Conservation (phyloP, 1,140 invertebrate species). For the Lasioglossum albipes region DNA sequence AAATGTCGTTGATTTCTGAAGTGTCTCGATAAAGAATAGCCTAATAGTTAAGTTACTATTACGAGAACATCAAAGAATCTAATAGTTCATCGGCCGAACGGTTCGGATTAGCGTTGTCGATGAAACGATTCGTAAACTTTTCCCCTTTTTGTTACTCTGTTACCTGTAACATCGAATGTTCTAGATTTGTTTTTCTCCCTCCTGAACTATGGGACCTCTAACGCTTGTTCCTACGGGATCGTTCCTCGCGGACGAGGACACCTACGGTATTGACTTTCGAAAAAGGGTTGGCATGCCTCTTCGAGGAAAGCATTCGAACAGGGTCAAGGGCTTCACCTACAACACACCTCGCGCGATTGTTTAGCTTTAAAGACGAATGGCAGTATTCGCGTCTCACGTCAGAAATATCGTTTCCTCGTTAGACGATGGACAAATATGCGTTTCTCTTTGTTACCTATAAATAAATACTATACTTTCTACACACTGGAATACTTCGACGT, state of each 20-base stretch:
- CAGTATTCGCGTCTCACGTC: conserved; percentile 10
- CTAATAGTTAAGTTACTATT: conserved; percentile 42
- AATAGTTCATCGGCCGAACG: conserved; percentile 32
- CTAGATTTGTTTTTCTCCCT: neutral
- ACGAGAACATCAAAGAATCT: conserved; percentile 42
- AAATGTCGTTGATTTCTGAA: conserved; percentile 30
- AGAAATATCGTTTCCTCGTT: neutral
- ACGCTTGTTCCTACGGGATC: conserved; percentile 30
- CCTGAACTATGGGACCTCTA: conserved; percentile 1
- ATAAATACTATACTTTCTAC: conserved; percentile 76
- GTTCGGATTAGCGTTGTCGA: conserved; percentile 16
- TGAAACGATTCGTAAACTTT: conserved; percentile 2
- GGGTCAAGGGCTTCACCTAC: neutral
- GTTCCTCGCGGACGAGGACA: conserved; percentile 6
- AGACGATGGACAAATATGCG: conserved; percentile 45
- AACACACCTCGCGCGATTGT: neutral
- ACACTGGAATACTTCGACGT: conserved; percentile 73
- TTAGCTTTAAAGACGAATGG: conserved; percentile 8
- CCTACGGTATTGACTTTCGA: conserved; percentile 42
- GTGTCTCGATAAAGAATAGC: conserved; percentile 29
- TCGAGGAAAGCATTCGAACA: conserved; percentile 16
- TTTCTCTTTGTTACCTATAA: conserved; percentile 58
- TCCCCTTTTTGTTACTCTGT: neutral
- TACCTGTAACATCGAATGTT: neutral
- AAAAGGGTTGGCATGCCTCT: conserved; percentile 9